These are phyloP conservation scores for Leucopternis melanops DNA, from an alignment of 2,113 vertebrate genomes.

Conservation along the genomic window DNA sequence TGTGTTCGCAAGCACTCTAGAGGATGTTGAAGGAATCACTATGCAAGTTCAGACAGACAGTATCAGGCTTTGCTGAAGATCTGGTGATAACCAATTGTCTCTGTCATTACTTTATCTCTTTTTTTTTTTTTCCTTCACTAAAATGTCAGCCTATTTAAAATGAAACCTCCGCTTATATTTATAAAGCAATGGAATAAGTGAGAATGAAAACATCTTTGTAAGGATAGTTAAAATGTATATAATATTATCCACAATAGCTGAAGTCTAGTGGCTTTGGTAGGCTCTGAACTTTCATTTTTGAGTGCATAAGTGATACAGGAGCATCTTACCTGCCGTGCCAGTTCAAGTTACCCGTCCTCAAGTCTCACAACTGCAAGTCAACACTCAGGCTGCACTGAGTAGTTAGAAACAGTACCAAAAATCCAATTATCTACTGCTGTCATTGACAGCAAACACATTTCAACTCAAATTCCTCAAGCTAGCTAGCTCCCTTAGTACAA, in stretches of 20 bases:
- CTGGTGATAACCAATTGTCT: not conserved
- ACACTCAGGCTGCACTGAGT: not conserved
- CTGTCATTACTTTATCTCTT: not conserved
- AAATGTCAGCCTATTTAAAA: not conserved
- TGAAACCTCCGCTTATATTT: not conserved
- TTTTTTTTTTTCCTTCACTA: accelerated
- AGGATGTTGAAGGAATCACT: not conserved
- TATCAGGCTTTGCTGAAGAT: not conserved
- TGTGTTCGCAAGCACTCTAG: not conserved
- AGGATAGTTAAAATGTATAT: not conserved
- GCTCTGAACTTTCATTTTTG: not conserved
- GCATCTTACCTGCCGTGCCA: not conserved
- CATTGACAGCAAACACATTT: not conserved
- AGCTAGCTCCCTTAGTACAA: not conserved
- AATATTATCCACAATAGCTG: not conserved
- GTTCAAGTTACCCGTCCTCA: not conserved
- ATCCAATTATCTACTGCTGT: not conserved
- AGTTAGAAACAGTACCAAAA: not conserved
- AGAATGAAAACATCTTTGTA: not conserved
- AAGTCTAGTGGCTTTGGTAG: not conserved
- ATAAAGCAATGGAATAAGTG: not conserved
- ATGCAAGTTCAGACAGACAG: not conserved
- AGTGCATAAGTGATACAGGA: not conserved
- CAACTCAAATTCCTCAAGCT: not conserved
- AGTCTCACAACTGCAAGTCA: not conserved